Evolutionary conservation across 2,888 invertebrate genomes (phyloP).

Genomic region (Phengaris arion): DNA sequence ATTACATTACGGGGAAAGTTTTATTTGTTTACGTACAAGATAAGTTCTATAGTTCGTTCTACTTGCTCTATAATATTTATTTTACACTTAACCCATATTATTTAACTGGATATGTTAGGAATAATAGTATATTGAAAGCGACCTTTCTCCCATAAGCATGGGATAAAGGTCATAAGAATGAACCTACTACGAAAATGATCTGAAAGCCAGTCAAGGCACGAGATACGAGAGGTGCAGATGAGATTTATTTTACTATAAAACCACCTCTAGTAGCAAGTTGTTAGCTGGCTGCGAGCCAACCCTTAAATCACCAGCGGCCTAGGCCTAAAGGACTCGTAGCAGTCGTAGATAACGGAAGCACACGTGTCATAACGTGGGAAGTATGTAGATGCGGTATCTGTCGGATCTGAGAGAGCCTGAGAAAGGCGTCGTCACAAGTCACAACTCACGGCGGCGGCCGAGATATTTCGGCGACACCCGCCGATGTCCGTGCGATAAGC

Average conservation of each 20-base stretch:
- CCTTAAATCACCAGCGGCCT: background rate
- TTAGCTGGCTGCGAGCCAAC: background rate
- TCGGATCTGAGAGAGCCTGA: conserved; percentile 30
- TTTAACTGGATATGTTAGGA: too few species aligned
- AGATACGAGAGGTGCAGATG: too few species aligned
- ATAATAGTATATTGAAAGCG: too few species aligned
- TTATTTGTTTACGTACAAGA: conserved; percentile 4
- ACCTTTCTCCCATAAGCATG: too few species aligned
- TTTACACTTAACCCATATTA: background rate
- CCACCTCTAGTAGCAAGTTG: background rate
- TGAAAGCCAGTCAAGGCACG: too few species aligned
- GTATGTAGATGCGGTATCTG: conserved; percentile 35
- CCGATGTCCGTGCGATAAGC: conserved; percentile 35
- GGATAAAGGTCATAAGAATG: too few species aligned
- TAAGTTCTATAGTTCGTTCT: background rate
- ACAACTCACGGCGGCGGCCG: background rate
- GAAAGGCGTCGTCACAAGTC: conserved; percentile 27
- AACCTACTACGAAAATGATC: too few species aligned
- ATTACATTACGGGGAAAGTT: conserved; percentile 7
- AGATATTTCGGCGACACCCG: conserved; percentile 34
- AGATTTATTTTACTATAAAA: too few species aligned
- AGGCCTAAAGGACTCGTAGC: background rate
- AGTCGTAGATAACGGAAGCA: background rate
- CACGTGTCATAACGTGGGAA: conserved; percentile 34
- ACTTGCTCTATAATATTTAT: background rate